phyloP scores from a whole-genome alignment of 2,888 invertebrate species.

The Rhagium mordax region DNA sequence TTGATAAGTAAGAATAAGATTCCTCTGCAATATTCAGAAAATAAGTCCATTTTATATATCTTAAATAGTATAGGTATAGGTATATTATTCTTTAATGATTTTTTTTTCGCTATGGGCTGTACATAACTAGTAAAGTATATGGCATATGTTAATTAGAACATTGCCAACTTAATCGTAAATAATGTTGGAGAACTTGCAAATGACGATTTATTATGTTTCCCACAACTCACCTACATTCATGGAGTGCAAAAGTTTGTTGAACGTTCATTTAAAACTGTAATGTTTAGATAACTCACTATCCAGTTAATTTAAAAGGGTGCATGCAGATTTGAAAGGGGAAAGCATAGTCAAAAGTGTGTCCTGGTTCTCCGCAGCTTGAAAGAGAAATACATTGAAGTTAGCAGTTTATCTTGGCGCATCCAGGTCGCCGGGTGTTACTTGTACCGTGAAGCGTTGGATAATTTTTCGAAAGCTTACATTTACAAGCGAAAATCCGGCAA shows the following conservation, averaged over 20 bases:
- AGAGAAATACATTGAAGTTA: constrained; percentile 29
- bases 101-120: neutral
- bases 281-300: constrained; percentile 27
- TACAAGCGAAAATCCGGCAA: constrained; percentile 60
- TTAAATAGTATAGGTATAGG: no score
- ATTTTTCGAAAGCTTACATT: constrained; percentile 62
- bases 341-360: constrained; percentile 26
- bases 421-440: constrained; percentile 56
- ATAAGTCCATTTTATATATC: no score
- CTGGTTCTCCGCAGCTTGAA: constrained; percentile 21
- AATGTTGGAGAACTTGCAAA: neutral
- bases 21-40: no score
- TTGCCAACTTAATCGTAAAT: neutral
- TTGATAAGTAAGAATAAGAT: no score
- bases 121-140: neutral
- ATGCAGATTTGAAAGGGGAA: constrained; percentile 19
- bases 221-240: neutral
- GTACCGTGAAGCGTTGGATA: constrained; percentile 59
- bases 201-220: neutral
- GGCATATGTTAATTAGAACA: neutral
- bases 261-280: constrained; percentile 11
- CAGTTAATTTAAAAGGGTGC: constrained; percentile 28
- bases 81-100: no score
- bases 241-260: neutral
- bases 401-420: constrained; percentile 52